These are phyloP conservation scores for Brotula barbata DNA, from an alignment of 2,797 vertebrate genomes.

Conservation along the genomic window DNA sequence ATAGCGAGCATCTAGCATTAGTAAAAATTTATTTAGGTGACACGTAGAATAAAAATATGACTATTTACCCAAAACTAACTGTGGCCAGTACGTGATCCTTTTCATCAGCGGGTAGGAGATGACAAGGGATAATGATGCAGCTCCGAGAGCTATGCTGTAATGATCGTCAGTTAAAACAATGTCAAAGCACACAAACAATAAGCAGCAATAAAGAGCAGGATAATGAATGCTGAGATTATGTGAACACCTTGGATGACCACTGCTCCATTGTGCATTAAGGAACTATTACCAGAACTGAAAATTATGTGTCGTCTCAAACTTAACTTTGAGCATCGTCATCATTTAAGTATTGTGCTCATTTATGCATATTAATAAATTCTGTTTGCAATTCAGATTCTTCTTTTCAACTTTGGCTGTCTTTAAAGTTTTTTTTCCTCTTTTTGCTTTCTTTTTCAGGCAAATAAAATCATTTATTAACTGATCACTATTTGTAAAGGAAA, in stretches of 20 bases:
- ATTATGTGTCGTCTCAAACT: too few species aligned
- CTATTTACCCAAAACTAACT: slow-evolving; percentile 87
- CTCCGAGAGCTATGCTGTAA: slow-evolving; percentile 87
- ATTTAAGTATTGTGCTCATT: too few species aligned
- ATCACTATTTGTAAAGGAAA: not conserved
- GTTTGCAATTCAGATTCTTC: not conserved
- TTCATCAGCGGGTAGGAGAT: slow-evolving; percentile 94
- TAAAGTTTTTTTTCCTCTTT: not conserved
- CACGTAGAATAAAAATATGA: not conserved
- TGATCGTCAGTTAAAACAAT: slow-evolving; percentile 14
- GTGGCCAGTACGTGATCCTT: slow-evolving; percentile 96
- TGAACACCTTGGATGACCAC: too few species aligned
- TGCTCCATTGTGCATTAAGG: too few species aligned
- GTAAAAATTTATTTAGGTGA: not conserved
- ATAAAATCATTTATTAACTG: not conserved
- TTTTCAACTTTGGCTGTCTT: not conserved
- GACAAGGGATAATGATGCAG: slow-evolving; percentile 88
- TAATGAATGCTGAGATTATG: too few species aligned
- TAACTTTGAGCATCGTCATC: too few species aligned
- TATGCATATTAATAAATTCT: not conserved
- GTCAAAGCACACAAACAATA: not conserved
- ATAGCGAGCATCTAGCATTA: too few species aligned
- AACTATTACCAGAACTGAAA: too few species aligned
- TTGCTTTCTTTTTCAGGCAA: not conserved
- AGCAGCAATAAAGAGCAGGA: too few species aligned